These are phyloP conservation scores for Melipona quadrifasciata DNA, from an alignment of 1,140 invertebrate genomes.

Conservation along the genomic window DNA sequence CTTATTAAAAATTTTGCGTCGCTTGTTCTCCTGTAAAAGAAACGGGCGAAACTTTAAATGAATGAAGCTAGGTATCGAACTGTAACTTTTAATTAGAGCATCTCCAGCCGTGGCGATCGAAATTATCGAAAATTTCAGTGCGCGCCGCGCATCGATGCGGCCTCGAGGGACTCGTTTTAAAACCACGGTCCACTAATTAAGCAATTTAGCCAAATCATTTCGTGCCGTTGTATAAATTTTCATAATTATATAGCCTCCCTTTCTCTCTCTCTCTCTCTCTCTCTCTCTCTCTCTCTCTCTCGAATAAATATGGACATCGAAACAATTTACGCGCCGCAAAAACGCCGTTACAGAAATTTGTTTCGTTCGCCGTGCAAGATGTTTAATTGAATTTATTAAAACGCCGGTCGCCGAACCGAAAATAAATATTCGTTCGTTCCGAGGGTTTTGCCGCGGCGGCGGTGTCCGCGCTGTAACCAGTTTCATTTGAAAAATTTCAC, in stretches of 20 bases:
- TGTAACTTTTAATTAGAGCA: conserved; percentile 13
- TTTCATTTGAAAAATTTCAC: conserved; percentile 8
- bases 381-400: conserved; percentile 23
- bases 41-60: no score
- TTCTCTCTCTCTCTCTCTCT: no score
- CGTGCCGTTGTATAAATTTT: conserved; percentile 17
- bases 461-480: neutral
- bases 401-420: neutral
- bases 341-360: conserved; percentile 8
- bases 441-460: neutral
- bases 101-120: no score
- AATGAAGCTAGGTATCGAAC: neutral
- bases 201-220: conserved; percentile 15
- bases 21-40: no score
- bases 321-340: conserved; percentile 2
- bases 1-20: no score
- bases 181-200: neutral
- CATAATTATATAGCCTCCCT: conserved; percentile 8
- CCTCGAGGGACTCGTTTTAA: neutral
- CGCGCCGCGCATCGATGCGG: neutral
- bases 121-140: neutral
- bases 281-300: no score
- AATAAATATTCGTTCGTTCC: conserved; percentile 22
- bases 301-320: conserved; percentile 3
- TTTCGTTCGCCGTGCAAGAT: neutral